A percentile compares a stretch with the other conserved stretches of the same genome.
These are phyloP conservation scores for Oncorhynchus nerka DNA, from an alignment of 2,113 vertebrate species.

Conservation along the genomic window DNA sequence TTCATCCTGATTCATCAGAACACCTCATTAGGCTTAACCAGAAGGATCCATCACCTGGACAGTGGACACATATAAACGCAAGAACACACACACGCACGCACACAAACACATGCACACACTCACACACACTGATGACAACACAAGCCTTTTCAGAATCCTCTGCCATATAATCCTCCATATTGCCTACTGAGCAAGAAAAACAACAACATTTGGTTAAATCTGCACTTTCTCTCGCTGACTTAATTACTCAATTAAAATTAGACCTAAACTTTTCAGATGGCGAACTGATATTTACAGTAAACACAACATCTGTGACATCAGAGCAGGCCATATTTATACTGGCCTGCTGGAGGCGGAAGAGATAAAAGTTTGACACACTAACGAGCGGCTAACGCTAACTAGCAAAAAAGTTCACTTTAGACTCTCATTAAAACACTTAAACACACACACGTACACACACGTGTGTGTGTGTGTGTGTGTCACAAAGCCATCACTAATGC, in stretches of 20 bases:
- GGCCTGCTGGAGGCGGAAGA: too few relatives aligned
- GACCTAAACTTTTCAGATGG: too few relatives aligned
- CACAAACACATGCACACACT: neutral
- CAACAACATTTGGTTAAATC: too few relatives aligned
- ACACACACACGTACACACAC: neutral
- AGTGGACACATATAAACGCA: neutral
- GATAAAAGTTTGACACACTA: neutral
- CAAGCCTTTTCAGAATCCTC: neutral
- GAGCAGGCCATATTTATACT: too few relatives aligned
- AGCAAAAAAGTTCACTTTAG: constrained; percentile 41
- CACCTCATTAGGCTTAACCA: constrained; percentile 41
- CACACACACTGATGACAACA: constrained; percentile 1
- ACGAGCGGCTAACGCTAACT: constrained; percentile 24
- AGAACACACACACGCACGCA: neutral
- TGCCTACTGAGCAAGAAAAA: too few relatives aligned
- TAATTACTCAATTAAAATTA: too few relatives aligned
- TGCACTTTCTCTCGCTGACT: too few relatives aligned
- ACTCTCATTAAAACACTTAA: constrained; percentile 70
- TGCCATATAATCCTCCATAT: too few relatives aligned
- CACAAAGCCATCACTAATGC: too few relatives aligned
- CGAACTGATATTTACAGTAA: too few relatives aligned
- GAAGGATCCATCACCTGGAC: constrained; percentile 20
- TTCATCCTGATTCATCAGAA: constrained; percentile 51
- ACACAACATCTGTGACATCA: too few relatives aligned
- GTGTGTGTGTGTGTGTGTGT: too few relatives aligned